Conservation (phyloP, 2,113 vertebrate genomes). For the Clarias macrocephalus region DNA sequence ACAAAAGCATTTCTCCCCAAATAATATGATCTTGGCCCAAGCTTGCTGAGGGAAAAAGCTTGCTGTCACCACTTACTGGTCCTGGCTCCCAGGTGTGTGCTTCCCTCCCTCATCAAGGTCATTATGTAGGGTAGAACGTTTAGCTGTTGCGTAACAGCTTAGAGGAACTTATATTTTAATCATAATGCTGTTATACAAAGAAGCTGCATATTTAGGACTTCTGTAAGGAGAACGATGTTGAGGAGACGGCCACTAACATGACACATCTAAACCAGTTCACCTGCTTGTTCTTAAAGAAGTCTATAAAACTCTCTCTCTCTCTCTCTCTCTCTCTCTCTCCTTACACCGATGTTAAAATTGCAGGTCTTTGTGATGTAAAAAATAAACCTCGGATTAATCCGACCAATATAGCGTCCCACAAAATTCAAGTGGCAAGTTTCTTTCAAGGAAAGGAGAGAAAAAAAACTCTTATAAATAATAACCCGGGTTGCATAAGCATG, state of each 20-base stretch:
- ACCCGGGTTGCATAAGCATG: not conserved
- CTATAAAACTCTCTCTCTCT: not conserved
- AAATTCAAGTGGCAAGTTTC: not conserved
- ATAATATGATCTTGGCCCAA: not conserved
- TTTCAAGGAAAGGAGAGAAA: not conserved
- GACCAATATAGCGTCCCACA: not conserved
- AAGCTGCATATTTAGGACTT: constrained; percentile 1
- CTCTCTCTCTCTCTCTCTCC: not conserved
- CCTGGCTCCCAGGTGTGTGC: not conserved
- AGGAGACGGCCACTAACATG: not conserved
- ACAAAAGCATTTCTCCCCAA: constrained; percentile 2
- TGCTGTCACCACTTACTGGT: not conserved
- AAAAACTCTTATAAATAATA: not conserved
- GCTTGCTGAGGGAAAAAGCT: not conserved
- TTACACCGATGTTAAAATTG: not conserved
- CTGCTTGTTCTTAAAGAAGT: not conserved
- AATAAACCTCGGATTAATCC: not conserved
- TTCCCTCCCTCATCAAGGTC: constrained; percentile 15
- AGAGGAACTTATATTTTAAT: constrained; percentile 12
- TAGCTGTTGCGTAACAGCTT: not conserved
- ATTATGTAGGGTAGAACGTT: constrained; percentile 13
- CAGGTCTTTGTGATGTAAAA: not conserved
- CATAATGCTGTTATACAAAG: not conserved
- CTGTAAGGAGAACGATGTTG: not conserved
- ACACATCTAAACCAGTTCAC: not conserved